A percentile compares a stretch with the other conserved stretches of the same genome.
Conservation (phyloP, 2,113 vertebrate genomes). For the Leucosticte australis region DNA sequence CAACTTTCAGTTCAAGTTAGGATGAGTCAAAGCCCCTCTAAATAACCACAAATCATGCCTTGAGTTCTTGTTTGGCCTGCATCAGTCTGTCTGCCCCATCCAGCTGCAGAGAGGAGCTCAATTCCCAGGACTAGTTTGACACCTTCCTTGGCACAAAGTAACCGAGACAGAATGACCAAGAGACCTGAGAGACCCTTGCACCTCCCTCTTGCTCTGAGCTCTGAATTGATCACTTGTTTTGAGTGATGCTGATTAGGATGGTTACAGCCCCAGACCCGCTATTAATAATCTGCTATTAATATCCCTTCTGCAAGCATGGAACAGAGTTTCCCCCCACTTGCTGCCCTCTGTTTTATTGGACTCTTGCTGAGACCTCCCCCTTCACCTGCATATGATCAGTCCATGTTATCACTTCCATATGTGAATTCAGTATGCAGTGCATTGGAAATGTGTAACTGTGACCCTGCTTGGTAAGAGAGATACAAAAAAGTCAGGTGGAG, state of each 20-base stretch:
- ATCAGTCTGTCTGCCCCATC: neutral
- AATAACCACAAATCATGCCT: neutral
- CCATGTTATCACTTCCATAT: neutral
- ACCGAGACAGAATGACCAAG: neutral
- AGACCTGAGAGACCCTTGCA: neutral
- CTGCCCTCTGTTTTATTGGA: neutral
- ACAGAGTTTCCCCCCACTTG: neutral
- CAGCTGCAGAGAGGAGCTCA: neutral
- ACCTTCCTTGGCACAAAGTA: neutral
- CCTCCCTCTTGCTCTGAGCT: neutral
- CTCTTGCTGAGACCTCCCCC: neutral
- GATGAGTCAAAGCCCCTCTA: neutral
- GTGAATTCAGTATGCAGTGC: neutral
- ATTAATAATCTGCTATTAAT: neutral
- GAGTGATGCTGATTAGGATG: fast-evolving
- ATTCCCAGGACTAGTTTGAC: neutral
- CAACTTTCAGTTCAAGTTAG: neutral
- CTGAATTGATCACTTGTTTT: neutral
- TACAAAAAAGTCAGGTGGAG: neutral
- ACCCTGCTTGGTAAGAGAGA: neutral
- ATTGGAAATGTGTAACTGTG: neutral
- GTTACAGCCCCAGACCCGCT: neutral
- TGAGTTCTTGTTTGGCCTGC: neutral
- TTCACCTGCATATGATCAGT: neutral
- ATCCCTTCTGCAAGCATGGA: neutral